phyloP scores from a whole-genome alignment of 1,140 invertebrate genomes.

The Trigoniulus corallinus region DNA sequence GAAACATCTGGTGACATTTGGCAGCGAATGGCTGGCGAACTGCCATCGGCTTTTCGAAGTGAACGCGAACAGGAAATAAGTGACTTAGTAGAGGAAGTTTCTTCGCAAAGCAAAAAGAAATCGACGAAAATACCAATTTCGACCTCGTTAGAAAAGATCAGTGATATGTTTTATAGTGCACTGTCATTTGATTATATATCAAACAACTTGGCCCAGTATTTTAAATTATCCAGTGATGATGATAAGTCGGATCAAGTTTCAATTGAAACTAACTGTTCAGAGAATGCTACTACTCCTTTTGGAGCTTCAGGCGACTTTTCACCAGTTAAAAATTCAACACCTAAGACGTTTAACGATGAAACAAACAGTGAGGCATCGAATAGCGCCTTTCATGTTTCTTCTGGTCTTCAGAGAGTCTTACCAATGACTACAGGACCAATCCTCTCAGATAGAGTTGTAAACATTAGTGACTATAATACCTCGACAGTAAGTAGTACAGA shows the following conservation, averaged over 20 bases:
- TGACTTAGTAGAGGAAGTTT: background rate
- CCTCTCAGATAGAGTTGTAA: conserved; percentile 14
- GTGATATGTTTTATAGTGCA: background rate
- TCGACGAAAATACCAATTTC: background rate
- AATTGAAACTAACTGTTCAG: background rate
- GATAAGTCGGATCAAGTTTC: background rate
- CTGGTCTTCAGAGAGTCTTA: conserved; percentile 20
- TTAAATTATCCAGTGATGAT: background rate
- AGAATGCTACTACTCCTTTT: too few species aligned
- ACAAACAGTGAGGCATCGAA: background rate
- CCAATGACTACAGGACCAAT: conserved; percentile 18
- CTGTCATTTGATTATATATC: conserved; percentile 6
- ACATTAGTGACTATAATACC: conserved; percentile 14
- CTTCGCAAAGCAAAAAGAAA: background rate
- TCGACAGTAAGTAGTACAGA: too few species aligned
- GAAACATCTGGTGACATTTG: background rate
- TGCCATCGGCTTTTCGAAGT: background rate
- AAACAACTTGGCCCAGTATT: conserved; percentile 7
- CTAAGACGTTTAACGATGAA: background rate
- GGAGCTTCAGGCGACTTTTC: too few species aligned
- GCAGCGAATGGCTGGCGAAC: background rate
- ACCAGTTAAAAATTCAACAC: background rate
- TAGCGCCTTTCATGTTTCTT: conserved; percentile 17
- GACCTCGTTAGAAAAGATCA: conserved; percentile 4
- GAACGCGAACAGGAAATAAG: background rate